Percentiles rank a stretch among this genome's conserved stretches.
These are phyloP conservation scores for Chlamydotis undulata DNA, from an alignment of 2,113 vertebrate species.

Conservation along the genomic window DNA sequence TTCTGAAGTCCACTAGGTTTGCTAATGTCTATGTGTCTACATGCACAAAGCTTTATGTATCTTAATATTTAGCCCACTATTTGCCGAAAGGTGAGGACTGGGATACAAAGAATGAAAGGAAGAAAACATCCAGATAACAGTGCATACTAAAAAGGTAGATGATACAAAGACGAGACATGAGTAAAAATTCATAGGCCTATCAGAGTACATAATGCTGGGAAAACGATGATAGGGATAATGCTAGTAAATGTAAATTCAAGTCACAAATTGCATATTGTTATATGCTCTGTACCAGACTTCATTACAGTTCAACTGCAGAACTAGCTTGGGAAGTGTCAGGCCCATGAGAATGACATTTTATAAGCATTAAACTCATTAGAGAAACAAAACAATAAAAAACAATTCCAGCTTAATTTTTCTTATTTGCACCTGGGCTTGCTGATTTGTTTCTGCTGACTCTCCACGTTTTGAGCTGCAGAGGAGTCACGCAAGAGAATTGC, in stretches of 20 bases:
- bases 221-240: background rate
- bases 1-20: background rate
- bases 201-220: background rate
- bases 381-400: conserved; percentile 8
- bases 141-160: background rate
- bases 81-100: background rate
- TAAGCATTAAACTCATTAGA: background rate
- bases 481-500: background rate
- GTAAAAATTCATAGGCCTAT: background rate
- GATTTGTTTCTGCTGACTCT: conserved; percentile 18
- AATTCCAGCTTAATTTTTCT: background rate
- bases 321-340: background rate
- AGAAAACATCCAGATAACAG: background rate
- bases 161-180: background rate
- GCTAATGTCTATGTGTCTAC: background rate
- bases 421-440: background rate
- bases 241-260: background rate
- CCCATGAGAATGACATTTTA: background rate
- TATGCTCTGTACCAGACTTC: background rate
- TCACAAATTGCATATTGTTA: background rate
- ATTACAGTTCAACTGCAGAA: background rate
- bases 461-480: conserved; percentile 1
- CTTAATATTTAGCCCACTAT: background rate
- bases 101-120: background rate
- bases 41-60: background rate